phyloP scores from a whole-genome alignment of 2,113 vertebrate genomes.

The Myrmecobius fasciatus region DNA sequence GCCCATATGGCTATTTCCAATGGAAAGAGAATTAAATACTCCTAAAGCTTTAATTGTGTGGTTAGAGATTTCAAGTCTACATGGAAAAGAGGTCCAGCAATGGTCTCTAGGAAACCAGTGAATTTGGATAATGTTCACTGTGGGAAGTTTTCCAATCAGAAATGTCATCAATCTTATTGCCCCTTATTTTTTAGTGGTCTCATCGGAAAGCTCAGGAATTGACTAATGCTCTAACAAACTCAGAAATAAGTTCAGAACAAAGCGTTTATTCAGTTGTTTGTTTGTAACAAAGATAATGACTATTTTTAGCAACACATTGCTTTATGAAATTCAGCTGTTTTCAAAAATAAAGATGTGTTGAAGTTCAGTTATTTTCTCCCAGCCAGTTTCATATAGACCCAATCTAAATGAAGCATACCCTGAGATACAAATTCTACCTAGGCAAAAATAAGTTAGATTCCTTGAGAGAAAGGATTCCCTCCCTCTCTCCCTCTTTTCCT shows the following conservation, averaged over 20 bases:
- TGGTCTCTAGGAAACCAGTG: constrained; percentile 25
- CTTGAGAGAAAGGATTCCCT: not conserved
- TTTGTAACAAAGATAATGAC: constrained; percentile 40
- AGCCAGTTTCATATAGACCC: not conserved
- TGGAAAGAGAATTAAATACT: constrained; percentile 46
- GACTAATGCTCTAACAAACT: not conserved
- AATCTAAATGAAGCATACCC: not conserved
- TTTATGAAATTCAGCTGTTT: constrained; percentile 32
- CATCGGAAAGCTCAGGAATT: not conserved
- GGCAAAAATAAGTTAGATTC: not conserved
- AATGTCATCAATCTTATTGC: constrained; percentile 49
- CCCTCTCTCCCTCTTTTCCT: no score
- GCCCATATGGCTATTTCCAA: constrained; percentile 11
- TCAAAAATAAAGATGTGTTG: not conserved
- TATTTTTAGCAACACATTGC: constrained; percentile 47
- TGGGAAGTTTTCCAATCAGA: constrained; percentile 17
- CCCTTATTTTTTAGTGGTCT: constrained; percentile 41
- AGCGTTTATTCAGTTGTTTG: not conserved
- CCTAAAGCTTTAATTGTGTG: constrained; percentile 55
- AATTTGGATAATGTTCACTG: not conserved
- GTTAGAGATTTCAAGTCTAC: constrained; percentile 48
- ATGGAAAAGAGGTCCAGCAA: constrained; percentile 43
- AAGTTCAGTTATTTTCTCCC: not conserved
- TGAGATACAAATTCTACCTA: not conserved
- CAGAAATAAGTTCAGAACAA: not conserved